Conservation (phyloP, 2,113 vertebrate genomes). For the Neolamprologus kungweensis region DNA sequence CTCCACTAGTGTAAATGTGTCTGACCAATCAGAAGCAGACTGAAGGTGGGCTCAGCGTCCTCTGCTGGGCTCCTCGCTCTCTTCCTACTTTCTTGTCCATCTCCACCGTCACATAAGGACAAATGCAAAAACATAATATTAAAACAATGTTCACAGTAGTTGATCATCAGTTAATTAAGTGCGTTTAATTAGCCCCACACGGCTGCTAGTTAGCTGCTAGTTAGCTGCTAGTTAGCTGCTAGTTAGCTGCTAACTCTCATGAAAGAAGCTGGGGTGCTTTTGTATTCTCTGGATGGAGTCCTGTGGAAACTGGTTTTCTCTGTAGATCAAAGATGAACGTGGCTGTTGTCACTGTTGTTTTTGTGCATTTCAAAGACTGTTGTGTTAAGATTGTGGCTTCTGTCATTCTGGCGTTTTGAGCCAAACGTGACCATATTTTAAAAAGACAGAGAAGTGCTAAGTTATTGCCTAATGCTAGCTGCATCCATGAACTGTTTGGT, state of each 20-base stretch:
- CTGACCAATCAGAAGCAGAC: background rate
- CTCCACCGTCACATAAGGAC: background rate
- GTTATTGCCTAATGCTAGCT: background rate
- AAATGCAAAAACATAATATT: background rate
- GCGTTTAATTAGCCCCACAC: background rate
- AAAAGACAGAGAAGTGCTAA: background rate
- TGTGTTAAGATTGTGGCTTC: background rate
- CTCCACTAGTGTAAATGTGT: background rate
- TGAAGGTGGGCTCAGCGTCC: background rate
- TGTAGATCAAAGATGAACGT: background rate
- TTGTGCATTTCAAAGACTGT: background rate
- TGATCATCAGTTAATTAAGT: background rate
- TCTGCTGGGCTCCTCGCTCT: background rate
- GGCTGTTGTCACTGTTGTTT: background rate
- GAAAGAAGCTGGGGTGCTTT: background rate
- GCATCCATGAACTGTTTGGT: background rate
- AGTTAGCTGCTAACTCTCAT: fast-evolving
- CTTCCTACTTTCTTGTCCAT: background rate
- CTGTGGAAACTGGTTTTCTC: background rate
- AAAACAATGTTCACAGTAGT: background rate
- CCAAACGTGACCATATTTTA: background rate
- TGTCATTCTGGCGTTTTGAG: background rate
- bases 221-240: fast-evolving
- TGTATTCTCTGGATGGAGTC: background rate
- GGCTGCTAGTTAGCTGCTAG: background rate